Percentiles rank a stretch among this genome's conserved stretches.
These are phyloP conservation scores for Vulpes lagopus DNA, from an alignment of 2,113 vertebrate genomes.

Conservation along the genomic window DNA sequence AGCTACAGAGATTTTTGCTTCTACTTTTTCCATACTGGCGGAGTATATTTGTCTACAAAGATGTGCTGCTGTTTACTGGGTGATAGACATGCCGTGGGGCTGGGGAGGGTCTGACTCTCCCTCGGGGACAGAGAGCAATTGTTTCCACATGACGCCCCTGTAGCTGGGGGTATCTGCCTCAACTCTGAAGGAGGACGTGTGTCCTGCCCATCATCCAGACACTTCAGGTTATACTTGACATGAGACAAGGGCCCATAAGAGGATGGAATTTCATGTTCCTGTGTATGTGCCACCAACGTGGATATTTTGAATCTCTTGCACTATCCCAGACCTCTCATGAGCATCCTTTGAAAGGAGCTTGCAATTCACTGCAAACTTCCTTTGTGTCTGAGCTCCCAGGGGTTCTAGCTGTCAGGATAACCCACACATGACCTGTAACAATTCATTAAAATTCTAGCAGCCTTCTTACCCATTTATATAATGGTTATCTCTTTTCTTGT, in stretches of 20 bases:
- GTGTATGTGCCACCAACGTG: fast-evolving
- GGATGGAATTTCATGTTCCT: not conserved
- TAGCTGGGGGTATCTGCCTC: not conserved
- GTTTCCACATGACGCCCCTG: fast-evolving
- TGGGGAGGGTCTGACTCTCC: not conserved
- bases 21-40: fast-evolving
- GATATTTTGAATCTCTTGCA: not conserved
- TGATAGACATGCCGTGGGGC: fast-evolving
- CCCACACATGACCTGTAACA: fast-evolving
- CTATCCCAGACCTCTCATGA: not conserved
- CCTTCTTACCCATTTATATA: no score
- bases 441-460: not conserved
- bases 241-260: not conserved
- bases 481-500: not conserved
- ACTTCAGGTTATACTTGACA: not conserved
- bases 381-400: not conserved
- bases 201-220: no score
- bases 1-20: not conserved
- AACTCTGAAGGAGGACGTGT: fast-evolving
- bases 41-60: fast-evolving
- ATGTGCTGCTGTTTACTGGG: not conserved
- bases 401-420: not conserved
- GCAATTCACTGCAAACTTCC: not conserved
- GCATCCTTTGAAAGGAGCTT: not conserved
- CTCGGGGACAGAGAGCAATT: not conserved